These are phyloP conservation scores for Pelodytes ibericus DNA, from an alignment of 2,797 vertebrate genomes.

Conservation along the genomic window DNA sequence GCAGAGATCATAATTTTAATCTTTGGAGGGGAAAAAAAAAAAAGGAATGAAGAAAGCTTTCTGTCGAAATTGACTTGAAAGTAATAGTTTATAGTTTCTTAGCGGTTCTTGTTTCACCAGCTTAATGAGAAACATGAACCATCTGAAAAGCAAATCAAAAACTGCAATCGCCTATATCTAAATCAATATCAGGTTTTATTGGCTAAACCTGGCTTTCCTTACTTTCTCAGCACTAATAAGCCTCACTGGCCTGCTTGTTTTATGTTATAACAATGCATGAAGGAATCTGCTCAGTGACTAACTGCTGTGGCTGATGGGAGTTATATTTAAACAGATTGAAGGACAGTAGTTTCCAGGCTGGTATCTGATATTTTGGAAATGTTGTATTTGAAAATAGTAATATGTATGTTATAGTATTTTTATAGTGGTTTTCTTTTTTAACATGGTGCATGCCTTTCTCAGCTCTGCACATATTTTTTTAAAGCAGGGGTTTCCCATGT, in stretches of 20 bases:
- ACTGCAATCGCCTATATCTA: slow-evolving; percentile 12
- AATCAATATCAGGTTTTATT: slow-evolving; percentile 18
- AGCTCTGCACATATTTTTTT: too few relatives aligned
- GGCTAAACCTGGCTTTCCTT: not conserved
- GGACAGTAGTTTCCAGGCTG: too few relatives aligned
- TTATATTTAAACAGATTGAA: too few relatives aligned
- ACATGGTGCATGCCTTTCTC: too few relatives aligned
- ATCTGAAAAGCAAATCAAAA: slow-evolving; percentile 34
- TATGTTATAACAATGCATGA: not conserved
- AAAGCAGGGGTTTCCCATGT: too few relatives aligned
- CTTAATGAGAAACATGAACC: slow-evolving; percentile 27
- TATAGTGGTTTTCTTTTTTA: too few relatives aligned
- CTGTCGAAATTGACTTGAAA: slow-evolving; percentile 14
- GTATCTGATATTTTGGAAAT: too few relatives aligned
- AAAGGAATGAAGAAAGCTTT: slow-evolving; percentile 57
- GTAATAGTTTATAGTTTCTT: slow-evolving; percentile 17
- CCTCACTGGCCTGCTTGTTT: not conserved
- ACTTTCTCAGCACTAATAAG: slow-evolving; percentile 5
- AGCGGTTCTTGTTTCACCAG: slow-evolving; percentile 8
- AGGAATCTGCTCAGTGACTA: too few relatives aligned
- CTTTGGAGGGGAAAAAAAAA: slow-evolving; percentile 61
- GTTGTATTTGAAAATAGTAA: too few relatives aligned
- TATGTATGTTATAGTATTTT: too few relatives aligned
- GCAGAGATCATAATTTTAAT: slow-evolving; percentile 69
- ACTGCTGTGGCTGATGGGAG: too few relatives aligned